These are phyloP conservation scores for Mixornis gularis DNA, from an alignment of 2,113 vertebrate genomes.

Conservation along the genomic window DNA sequence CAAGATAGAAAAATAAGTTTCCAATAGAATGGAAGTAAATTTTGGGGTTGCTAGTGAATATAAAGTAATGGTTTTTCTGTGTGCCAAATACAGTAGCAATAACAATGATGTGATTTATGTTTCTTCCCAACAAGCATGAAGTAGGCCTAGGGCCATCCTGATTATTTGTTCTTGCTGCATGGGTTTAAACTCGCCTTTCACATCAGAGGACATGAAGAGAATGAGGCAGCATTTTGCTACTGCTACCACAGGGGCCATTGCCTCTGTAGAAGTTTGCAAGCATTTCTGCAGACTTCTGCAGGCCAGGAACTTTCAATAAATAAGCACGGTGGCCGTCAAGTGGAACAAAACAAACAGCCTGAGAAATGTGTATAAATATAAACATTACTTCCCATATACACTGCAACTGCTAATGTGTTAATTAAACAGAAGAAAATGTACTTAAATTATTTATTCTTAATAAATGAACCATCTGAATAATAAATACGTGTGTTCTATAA, in stretches of 20 bases:
- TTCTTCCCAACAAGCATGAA: background rate
- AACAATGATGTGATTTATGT: background rate
- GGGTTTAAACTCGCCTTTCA: background rate
- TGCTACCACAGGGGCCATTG: background rate
- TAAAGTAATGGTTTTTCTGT: background rate
- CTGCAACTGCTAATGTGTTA: constrained; percentile 42
- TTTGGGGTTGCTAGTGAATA: background rate
- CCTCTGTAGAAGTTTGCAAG: background rate
- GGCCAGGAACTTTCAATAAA: constrained; percentile 47
- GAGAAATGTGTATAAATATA: constrained; percentile 13
- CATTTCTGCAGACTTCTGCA: constrained; percentile 15
- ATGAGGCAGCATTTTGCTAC: background rate
- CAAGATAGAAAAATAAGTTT: background rate
- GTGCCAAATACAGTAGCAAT: background rate
- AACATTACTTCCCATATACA: background rate
- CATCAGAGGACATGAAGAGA: background rate
- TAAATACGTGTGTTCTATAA: constrained; percentile 25
- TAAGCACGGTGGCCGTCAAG: background rate
- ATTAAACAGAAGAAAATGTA: constrained; percentile 54
- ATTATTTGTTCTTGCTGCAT: background rate
- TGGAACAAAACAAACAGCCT: constrained; percentile 22
- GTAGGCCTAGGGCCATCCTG: background rate
- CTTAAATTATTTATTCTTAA: constrained; percentile 60
- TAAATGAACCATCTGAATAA: constrained; percentile 57
- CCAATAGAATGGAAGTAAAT: background rate